These are phyloP conservation scores for Hypotaenidia philippensis DNA, from an alignment of 2,797 vertebrate genomes.

Conservation along the genomic window DNA sequence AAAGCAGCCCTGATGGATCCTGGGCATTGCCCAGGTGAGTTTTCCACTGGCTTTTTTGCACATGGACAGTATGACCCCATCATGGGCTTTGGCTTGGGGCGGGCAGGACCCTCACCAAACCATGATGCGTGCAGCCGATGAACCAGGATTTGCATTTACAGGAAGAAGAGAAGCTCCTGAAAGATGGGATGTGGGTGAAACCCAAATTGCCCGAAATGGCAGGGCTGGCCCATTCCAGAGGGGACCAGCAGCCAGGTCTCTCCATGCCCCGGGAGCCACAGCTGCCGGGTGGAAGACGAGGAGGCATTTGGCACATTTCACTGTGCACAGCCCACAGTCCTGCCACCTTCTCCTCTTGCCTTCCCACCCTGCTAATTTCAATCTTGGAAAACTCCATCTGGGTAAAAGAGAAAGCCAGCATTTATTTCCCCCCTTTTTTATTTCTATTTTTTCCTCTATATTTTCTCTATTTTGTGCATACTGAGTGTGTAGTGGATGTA, in stretches of 20 bases:
- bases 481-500: not conserved
- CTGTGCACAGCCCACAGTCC: not conserved
- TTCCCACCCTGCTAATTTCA: not conserved
- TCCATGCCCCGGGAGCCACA: fast-evolving
- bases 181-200: not conserved
- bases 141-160: not conserved
- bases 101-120: not conserved
- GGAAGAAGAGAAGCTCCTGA: not conserved
- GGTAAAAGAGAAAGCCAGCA: not conserved
- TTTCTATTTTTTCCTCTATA: too few relatives aligned
- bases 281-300: fast-evolving
- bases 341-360: not conserved
- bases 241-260: fast-evolving
- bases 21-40: fast-evolving
- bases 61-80: fast-evolving
- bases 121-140: fast-evolving
- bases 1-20: fast-evolving
- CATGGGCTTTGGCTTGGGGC: not conserved
- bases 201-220: fast-evolving
- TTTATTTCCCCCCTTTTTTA: too few relatives aligned
- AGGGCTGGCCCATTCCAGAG: not conserved
- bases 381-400: not conserved
- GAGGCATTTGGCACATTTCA: fast-evolving
- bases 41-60: not conserved
- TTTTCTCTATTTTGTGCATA: not conserved